Conservation (phyloP, 1,140 invertebrate genomes). For the Condylostylus longicornis region DNA sequence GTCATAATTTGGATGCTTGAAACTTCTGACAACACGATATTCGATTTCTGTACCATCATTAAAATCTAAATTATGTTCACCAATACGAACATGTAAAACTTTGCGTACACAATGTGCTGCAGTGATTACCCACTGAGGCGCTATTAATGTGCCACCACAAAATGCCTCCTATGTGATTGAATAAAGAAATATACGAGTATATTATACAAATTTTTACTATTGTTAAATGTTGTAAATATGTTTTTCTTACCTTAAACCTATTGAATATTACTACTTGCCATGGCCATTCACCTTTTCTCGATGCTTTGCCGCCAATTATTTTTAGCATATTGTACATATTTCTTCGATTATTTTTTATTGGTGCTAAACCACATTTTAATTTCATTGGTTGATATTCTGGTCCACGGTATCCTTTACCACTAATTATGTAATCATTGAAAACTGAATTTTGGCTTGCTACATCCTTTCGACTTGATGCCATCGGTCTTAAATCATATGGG, state of each 20-base stretch:
- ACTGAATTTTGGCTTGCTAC: slow-evolving; percentile 18
- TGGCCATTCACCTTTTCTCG: slow-evolving; percentile 69
- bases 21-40: slow-evolving; percentile 53
- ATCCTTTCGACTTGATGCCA: slow-evolving; percentile 12
- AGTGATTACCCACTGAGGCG: slow-evolving; percentile 74
- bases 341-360: slow-evolving; percentile 20
- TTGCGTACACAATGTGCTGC: slow-evolving; percentile 77
- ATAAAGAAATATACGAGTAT: too few relatives aligned
- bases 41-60: slow-evolving; percentile 56
- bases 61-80: slow-evolving; percentile 61
- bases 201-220: not conserved
- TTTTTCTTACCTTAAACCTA: slow-evolving; percentile 45
- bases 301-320: slow-evolving; percentile 72
- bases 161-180: slow-evolving; percentile 58
- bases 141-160: slow-evolving; percentile 80
- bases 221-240: too few relatives aligned
- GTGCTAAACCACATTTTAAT: slow-evolving; percentile 21
- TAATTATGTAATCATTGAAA: slow-evolving; percentile 20
- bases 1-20: slow-evolving; percentile 72
- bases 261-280: slow-evolving; percentile 88
- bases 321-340: slow-evolving; percentile 43
- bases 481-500: slow-evolving; percentile 17
- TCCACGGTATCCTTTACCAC: slow-evolving; percentile 23
- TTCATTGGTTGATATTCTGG: slow-evolving; percentile 24
- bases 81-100: slow-evolving; percentile 62